Evolutionary conservation across 1,140 invertebrate genomes (phyloP).

Genomic region (Wasmannia auropunctata): DNA sequence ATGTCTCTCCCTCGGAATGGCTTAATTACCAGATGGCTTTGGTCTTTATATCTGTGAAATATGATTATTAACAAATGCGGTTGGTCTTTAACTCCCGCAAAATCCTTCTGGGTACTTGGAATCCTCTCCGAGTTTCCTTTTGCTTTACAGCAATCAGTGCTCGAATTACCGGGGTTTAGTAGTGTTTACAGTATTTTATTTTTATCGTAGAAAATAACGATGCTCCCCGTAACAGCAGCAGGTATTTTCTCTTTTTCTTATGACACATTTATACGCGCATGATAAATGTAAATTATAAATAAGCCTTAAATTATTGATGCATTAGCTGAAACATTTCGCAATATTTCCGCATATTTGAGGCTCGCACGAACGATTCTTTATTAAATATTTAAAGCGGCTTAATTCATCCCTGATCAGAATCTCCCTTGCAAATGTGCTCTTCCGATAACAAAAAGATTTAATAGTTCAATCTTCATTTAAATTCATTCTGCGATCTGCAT

Average conservation of each 20-base stretch:
- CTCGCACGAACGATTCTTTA: background rate
- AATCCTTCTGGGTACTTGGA: background rate
- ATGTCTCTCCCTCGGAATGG: slow-evolving; percentile 24
- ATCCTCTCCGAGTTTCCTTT: background rate
- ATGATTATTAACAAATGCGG: slow-evolving; percentile 32
- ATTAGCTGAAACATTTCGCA: background rate
- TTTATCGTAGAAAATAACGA: background rate
- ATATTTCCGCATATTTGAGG: background rate
- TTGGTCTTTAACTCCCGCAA: background rate
- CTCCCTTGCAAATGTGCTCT: background rate
- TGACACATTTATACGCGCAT: background rate
- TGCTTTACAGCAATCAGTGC: background rate
- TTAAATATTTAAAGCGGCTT: slow-evolving; percentile 1
- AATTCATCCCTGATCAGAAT: background rate
- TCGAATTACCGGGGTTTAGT: background rate
- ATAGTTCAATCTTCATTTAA: background rate
- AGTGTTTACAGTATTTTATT: background rate
- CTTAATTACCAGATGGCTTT: slow-evolving; percentile 43
- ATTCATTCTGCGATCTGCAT: background rate
- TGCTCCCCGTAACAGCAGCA: background rate
- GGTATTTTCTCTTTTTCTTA: background rate
- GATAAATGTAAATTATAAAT: background rate
- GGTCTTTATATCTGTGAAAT: slow-evolving; percentile 20
- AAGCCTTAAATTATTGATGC: background rate
- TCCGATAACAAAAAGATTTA: slow-evolving; percentile 6